Evolutionary conservation across 2,113 vertebrate species (phyloP).

Genomic region (Lepidothrix coronata): DNA sequence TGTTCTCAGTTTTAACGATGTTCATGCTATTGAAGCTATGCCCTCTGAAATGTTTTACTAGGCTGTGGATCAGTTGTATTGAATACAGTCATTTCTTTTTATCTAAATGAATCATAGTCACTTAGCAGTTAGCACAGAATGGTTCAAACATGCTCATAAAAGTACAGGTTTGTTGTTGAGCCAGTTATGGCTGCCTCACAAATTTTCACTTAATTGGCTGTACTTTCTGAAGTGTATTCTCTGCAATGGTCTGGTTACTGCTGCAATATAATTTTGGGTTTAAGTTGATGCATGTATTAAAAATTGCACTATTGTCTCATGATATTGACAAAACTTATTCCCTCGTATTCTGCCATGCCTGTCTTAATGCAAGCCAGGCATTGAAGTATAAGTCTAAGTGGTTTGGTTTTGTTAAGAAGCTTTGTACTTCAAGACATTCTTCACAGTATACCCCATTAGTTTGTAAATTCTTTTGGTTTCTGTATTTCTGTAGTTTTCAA

Average conservation of each 20-base stretch:
- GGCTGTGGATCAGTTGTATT: background rate
- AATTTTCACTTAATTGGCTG: background rate
- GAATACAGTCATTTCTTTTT: background rate
- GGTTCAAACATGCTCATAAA: background rate
- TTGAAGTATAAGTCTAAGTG: background rate
- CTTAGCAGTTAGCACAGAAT: background rate
- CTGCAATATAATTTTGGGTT: background rate
- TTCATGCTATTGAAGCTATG: background rate
- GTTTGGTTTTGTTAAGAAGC: background rate
- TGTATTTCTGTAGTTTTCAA: background rate
- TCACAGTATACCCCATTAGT: background rate
- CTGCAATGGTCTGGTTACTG: background rate
- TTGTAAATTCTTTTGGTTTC: background rate
- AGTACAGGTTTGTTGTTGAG: background rate
- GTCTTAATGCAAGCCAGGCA: background rate
- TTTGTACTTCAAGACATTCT: background rate
- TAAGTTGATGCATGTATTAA: background rate
- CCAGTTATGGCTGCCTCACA: background rate
- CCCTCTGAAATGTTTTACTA: background rate
- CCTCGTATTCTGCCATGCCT: background rate
- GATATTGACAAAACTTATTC: background rate
- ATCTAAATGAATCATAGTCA: background rate
- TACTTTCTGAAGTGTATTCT: background rate
- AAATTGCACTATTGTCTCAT: background rate
- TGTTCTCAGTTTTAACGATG: background rate